Conservation (phyloP, 2,888 invertebrate species). For the Agrochola circellaris region DNA sequence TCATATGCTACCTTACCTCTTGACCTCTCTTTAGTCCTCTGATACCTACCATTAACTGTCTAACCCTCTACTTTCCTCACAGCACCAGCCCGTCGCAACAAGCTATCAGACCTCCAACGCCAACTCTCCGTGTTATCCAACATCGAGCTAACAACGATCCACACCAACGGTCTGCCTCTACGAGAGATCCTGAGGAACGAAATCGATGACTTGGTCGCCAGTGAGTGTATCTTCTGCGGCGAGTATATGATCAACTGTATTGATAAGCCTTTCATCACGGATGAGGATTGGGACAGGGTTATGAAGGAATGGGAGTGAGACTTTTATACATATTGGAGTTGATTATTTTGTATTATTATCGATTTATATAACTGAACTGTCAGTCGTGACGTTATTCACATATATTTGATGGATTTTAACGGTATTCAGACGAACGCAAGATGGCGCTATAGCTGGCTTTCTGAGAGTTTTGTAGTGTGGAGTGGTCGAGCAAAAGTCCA, state of each 20-base stretch:
- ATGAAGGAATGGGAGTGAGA: constrained; percentile 95
- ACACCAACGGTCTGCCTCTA: constrained; percentile 86
- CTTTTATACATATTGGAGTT: not conserved
- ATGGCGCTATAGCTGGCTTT: not conserved
- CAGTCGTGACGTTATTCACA: not conserved
- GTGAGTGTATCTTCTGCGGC: constrained; percentile 98
- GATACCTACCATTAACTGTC: not conserved
- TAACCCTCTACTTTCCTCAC: constrained; percentile 22
- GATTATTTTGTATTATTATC: constrained; percentile 20
- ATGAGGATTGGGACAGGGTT: constrained; percentile 95
- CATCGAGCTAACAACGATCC: constrained; percentile 84
- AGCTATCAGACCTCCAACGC: constrained; percentile 92
- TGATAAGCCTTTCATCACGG: constrained; percentile 96
- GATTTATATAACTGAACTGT: not conserved
- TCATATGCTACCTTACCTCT: not conserved
- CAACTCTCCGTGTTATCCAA: constrained; percentile 90
- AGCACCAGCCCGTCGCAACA: constrained; percentile 91
- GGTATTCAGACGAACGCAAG: not conserved
- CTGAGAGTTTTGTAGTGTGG: not conserved
- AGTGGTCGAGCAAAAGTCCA: not conserved
- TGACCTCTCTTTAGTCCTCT: not conserved
- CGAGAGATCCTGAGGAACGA: constrained; percentile 94
- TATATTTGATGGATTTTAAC: not conserved
- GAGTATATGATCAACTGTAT: constrained; percentile 97
- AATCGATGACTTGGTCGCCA: constrained; percentile 96